Evolutionary conservation across 2,797 vertebrate genomes (phyloP), one percentile per base, ranked within the genome.

Genomic region (Falco cherrug): DNA sequence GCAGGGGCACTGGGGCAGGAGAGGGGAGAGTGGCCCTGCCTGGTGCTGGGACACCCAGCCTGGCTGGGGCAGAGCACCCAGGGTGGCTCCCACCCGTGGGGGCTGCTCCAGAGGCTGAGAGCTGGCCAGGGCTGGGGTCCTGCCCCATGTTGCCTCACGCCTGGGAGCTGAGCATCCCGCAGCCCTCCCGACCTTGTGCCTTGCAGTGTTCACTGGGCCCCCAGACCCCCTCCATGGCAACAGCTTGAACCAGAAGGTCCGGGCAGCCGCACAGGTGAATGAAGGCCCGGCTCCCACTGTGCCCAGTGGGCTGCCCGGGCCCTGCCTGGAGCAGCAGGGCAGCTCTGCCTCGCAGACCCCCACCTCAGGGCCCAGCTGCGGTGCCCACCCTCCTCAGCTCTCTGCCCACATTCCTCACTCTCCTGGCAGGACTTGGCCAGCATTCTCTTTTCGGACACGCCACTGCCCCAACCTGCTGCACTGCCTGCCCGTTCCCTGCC

Each of bases 221-320:
- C 99, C 99, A 4, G 99, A 99, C 93, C 99, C 99, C 12, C 98
- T 99, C 76, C 99, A 99, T 0, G 99, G 99, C 50, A 98, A 98
- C 88, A 99, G 99, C 54, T 95, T 99, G 83, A 99, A 99, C 97
- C 99, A 99, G 98, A 99, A 98, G 97, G 99, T 99, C 47, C 98
- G 99, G 71, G 97, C 95, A 0, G 98, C 98, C 0, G 99, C 99
- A 5, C 99, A 99, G 99, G 99, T 99, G 88, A 94, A 97, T 82
- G 25, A 19, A 3, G 0, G 33, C 37, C 21, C 31, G 0, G 2
- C 18, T 28, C 3, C 31, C 10, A 3, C 41, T 16, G 24, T 10
- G 10, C 68, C 1, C 1, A 7, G 7, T 0, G 1, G 50, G 3
- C 25, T 11, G 10, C 16, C 13, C 0, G 1, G 6, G 35, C n/a